phyloP scores from a whole-genome alignment of 2,797 vertebrate genomes.

The Prionace glauca region DNA sequence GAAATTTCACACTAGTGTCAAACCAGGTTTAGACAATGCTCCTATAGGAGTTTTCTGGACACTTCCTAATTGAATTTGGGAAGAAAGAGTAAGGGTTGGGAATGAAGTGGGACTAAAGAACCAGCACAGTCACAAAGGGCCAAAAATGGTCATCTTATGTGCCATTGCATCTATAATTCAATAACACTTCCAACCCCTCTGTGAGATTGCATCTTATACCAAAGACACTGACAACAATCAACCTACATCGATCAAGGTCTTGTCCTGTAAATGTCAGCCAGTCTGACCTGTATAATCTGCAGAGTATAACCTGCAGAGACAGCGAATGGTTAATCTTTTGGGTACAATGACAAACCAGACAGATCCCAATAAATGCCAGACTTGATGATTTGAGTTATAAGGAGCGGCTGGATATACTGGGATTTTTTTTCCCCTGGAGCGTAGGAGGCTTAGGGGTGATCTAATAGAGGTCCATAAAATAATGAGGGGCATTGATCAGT shows the following conservation, averaged over 20 bases:
- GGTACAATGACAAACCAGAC: not conserved
- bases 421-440: too few relatives aligned
- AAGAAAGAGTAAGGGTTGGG: not conserved
- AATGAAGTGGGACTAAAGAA: too few relatives aligned
- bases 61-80: not conserved
- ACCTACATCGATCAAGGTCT: too few relatives aligned
- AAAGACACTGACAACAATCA: not conserved
- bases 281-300: not conserved
- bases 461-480: too few relatives aligned
- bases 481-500: too few relatives aligned
- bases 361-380: too few relatives aligned
- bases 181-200: not conserved
- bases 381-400: too few relatives aligned
- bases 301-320: not conserved
- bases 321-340: not conserved
- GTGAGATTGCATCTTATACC: not conserved
- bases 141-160: not conserved
- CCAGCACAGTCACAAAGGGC: too few relatives aligned
- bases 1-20: not conserved
- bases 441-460: too few relatives aligned
- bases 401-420: too few relatives aligned
- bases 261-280: not conserved
- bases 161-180: not conserved
- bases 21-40: not conserved
- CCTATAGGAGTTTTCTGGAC: not conserved